These are phyloP conservation scores for Tupiocoris notatus DNA, from an alignment of 2,888 invertebrate species.

Conservation along the genomic window DNA sequence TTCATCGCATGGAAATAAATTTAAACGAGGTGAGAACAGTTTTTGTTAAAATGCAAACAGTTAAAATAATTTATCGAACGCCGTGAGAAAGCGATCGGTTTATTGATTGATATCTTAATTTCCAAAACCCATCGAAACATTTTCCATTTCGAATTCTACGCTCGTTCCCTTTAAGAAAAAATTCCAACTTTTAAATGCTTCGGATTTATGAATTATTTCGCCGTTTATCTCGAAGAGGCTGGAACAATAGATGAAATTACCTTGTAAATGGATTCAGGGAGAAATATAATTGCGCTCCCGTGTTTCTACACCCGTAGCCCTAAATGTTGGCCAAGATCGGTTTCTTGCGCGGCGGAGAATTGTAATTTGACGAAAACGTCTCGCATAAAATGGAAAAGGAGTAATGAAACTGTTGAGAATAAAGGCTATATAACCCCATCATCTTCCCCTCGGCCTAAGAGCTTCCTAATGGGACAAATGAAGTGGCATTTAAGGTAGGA, in stretches of 20 bases:
- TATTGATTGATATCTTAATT: background rate
- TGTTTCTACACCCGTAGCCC: background rate
- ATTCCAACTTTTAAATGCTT: too few species aligned
- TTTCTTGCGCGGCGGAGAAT: background rate
- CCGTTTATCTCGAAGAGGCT: too few species aligned
- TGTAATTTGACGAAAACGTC: background rate
- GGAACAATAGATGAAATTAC: background rate
- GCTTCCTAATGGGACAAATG: constrained; percentile 38
- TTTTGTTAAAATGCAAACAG: background rate
- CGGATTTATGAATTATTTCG: too few species aligned
- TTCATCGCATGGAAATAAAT: too few species aligned
- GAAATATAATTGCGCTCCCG: background rate
- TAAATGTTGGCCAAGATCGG: too few species aligned
- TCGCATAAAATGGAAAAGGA: background rate
- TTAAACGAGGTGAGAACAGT: too few species aligned
- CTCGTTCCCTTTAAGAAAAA: too few species aligned
- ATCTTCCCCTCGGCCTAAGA: background rate
- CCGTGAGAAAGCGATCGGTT: background rate
- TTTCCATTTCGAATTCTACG: too few species aligned
- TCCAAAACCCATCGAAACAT: too few species aligned
- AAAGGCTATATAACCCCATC: background rate
- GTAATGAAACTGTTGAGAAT: background rate
- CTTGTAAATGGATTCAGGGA: background rate
- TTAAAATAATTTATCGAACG: background rate
- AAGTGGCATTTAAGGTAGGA: constrained; percentile 38